Evolutionary conservation across 2,888 invertebrate species (phyloP), one percentile per base, ranked within the genome.

Genomic region (Bombylius major): DNA sequence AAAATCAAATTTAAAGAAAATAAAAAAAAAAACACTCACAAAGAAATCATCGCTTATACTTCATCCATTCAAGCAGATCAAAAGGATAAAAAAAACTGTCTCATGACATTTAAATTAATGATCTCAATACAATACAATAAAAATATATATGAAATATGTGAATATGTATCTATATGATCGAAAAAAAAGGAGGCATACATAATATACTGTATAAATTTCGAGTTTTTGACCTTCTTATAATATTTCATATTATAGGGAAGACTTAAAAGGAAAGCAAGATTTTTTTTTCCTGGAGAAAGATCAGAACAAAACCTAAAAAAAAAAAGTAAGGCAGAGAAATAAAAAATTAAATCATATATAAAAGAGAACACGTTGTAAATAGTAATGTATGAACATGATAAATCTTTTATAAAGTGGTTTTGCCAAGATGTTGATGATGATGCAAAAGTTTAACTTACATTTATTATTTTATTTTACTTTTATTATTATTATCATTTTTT

Each of bases 81-180:
- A 47, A 54, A 45, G 50, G 49, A 54, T 44, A 39, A 54, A 48
- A n/a, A 50, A 50, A 50, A 46, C 50, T 55, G 50, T 50, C 50
- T 55, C 50, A 55, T 55, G 55, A 55, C 55, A 55, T 55, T 55
- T 55, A 55, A 55, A 55, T 55, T 55, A 55, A 55, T 55, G 55
- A 50, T 55, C 50, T 50, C 13, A 45, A 32, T 32, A 32, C 45
- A 52, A 34, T 31, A 12, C 8, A 46, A 14, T 11, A 14, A 14
- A 5, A 14, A n/a, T 11, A 23, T 11, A 23, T 23, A 23, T 23
- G 23, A 23, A 23, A 23, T 23, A 23, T 23, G 23, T 23, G 23
- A 23, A 23, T 23, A n/a, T n/a, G n/a, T n/a, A 23, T 2, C 23
- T 23, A 23, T 23, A 23, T 23, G 23, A 23, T 23, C 23, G 23